phyloP scores from a whole-genome alignment of 2,113 vertebrate species.

The Cavia porcellus region DNA sequence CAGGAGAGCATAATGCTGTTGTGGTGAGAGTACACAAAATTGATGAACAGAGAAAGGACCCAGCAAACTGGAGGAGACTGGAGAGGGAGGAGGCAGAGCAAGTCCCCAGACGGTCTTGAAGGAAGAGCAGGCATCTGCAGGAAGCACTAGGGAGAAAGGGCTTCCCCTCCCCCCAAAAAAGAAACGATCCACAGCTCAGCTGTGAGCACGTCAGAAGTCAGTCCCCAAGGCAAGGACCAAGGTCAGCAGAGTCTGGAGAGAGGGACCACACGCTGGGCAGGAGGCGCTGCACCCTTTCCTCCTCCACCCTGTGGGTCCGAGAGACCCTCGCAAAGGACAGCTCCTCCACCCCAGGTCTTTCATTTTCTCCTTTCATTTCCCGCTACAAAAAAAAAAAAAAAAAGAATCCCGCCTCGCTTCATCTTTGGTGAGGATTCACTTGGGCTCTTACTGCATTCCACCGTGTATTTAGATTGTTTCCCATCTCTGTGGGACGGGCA shows the following conservation, averaged over 20 bases:
- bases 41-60: background rate
- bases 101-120: background rate
- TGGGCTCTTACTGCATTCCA: background rate
- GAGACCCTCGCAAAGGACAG: background rate
- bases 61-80: background rate
- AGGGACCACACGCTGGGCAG: background rate
- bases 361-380: background rate
- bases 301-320: background rate
- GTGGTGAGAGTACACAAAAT: background rate
- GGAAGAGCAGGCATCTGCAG: background rate
- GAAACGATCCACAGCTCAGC: background rate
- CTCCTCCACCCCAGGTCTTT: background rate
- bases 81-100: background rate
- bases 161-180: background rate
- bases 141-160: background rate
- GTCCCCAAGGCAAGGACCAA: background rate
- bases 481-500: background rate
- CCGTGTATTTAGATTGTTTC: background rate
- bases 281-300: background rate
- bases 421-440: background rate
- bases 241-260: background rate
- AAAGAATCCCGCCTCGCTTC: background rate
- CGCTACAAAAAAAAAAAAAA: background rate
- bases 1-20: background rate
- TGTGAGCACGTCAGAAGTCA: background rate